phyloP scores from a whole-genome alignment of 2,113 vertebrate species.

The Dasyurus viverrinus region DNA sequence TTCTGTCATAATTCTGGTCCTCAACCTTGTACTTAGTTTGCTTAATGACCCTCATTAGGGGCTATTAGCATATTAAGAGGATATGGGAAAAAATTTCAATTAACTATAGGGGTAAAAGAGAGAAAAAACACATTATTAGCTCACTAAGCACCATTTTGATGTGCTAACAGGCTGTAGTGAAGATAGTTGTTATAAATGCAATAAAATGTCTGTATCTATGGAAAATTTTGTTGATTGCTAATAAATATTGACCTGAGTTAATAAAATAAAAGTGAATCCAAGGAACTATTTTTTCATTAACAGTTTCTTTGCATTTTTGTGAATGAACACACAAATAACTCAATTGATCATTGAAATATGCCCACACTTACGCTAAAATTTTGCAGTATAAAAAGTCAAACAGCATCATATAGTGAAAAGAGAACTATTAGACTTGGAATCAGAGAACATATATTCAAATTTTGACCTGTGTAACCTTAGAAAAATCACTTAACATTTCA shows the following conservation, averaged over 20 bases:
- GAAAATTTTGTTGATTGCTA: conserved; percentile 1
- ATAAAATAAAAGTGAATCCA: conserved; percentile 17
- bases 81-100: neutral
- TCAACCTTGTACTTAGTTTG: neutral
- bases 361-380: neutral
- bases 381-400: neutral
- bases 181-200: neutral
- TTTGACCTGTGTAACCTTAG: neutral
- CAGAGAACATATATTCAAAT: neutral
- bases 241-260: neutral
- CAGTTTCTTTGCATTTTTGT: neutral
- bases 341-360: neutral
- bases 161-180: neutral
- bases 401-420: neutral
- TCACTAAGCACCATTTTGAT: neutral
- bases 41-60: neutral
- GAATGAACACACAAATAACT: neutral
- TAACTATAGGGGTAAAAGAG: neutral
- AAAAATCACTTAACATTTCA: neutral
- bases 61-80: neutral
- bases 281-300: conserved; percentile 30
- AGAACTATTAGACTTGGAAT: neutral
- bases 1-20: neutral
- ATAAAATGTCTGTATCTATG: neutral
- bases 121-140: neutral